Base-by-base conservation (phyloP, 2,888 invertebrate species). In the Cepaea hortensis region DNA sequence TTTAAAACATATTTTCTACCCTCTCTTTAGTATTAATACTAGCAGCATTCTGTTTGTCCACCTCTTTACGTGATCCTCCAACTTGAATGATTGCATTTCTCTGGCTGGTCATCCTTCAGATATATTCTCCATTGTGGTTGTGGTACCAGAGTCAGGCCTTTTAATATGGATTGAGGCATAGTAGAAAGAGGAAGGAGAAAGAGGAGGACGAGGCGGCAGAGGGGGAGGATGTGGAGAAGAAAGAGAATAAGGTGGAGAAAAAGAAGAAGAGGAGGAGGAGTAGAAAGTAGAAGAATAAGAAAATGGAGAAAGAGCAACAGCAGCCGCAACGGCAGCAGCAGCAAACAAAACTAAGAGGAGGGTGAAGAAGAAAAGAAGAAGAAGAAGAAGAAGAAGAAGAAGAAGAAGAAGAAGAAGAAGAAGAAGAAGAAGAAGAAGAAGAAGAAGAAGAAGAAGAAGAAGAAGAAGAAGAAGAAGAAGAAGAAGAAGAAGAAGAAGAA, bases 271-370 rank as follows among this genome's bases (percentile, higher is more conserved):
- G 65, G 35, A 35, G 35, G 35, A 35, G 35, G 35, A 35, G 35
- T 35, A 35, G 35, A 35, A 35, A 35, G 35, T 20, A 20, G 70
- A 70, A 70, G n/a, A 20, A 70, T 20, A n/a, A 81, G 72, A 13
- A 77, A 65, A 46, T 81, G 85, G n/a, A 70, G 20, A 70, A 20
- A n/a, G 61, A 72, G n/a, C 48, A 82, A 82, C 61, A 76, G 68
- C n/a, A 70, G 77, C 18, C 48, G 62, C 55, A 75, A 82, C 76
- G 73, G 61, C 18, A 68, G 81, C 1, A 68, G 68, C 15, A 35
- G 68, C 15, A 35, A 68, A n/a, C 65, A 68, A 50, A 62, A 13
- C 35, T 6, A 15, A 79, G 73, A 62, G 46, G 61, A 70, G 23
- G 15, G 81, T n/a, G 48, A 15, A 72, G 18, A 20, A 11, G 35